Evolutionary conservation across 1,140 invertebrate genomes (phyloP).

Genomic region (Drosophila ogumai): DNA sequence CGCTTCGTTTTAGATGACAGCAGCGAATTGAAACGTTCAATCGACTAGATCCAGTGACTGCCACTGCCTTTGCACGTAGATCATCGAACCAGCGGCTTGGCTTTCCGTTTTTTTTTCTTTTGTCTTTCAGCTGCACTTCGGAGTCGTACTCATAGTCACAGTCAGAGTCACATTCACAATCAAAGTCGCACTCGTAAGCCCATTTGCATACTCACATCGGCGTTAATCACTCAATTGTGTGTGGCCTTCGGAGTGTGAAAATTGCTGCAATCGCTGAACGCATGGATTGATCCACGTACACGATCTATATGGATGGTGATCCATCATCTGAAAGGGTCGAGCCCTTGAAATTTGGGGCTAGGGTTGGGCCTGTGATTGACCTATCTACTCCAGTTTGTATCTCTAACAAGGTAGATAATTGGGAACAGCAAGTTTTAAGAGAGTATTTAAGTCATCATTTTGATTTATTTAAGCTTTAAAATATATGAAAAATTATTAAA

Average conservation of each 20-base stretch:
- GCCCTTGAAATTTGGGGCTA: conserved; percentile 38
- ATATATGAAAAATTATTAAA: not conserved
- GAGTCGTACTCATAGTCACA: not conserved
- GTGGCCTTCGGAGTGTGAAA: conserved; percentile 74
- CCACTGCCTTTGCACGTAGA: conserved; percentile 31
- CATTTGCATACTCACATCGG: conserved; percentile 26
- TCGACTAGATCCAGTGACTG: conserved; percentile 2
- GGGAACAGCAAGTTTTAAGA: not conserved
- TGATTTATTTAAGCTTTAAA: not conserved
- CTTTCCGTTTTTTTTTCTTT: conserved; percentile 31
- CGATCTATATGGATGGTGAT: conserved; percentile 23
- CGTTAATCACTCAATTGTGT: conserved; percentile 35
- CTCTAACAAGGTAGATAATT: not conserved
- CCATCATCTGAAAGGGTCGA: conserved; percentile 37
- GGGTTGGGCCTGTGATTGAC: conserved; percentile 14
- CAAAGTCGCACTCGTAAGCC: not conserved
- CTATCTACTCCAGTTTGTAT: not conserved
- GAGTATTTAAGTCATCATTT: not conserved
- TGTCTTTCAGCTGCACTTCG: conserved; percentile 22
- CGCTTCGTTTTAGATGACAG: conserved; percentile 64
- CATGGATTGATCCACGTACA: conserved; percentile 28
- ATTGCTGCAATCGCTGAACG: conserved; percentile 63
- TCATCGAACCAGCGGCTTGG: conserved; percentile 41
- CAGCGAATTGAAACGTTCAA: conserved; percentile 44
- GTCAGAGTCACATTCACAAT: not conserved